Percentiles rank a stretch among this genome's conserved stretches.
Evolutionary conservation across 1,140 invertebrate species (phyloP).

Genomic region (Neodiprion virginianus): DNA sequence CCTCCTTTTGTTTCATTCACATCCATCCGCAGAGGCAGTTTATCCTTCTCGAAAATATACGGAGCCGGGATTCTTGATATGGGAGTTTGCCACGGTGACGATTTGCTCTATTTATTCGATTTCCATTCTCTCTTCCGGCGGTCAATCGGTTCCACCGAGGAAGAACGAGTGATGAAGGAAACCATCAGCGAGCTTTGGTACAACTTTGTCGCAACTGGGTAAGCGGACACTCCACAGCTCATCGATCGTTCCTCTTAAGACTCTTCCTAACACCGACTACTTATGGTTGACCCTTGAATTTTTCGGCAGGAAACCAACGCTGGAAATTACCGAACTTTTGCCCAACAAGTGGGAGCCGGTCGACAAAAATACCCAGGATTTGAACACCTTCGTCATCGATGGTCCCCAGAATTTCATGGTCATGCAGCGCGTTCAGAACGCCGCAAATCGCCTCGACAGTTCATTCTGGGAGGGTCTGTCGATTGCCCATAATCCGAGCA

Average conservation of each 20-base stretch:
- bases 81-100: conserved; percentile 9
- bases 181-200: conserved; percentile 7
- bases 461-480: conserved; percentile 5
- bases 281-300: neutral
- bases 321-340: conserved; percentile 1
- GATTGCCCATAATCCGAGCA: neutral
- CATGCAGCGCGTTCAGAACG: neutral
- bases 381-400: neutral
- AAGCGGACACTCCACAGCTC: neutral
- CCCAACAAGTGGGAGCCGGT: neutral
- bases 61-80: neutral
- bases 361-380: neutral
- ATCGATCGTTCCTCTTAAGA: neutral
- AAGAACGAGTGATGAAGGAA: conserved; percentile 8
- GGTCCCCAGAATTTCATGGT: conserved; percentile 9
- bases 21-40: neutral
- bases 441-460: neutral
- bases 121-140: neutral
- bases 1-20: neutral
- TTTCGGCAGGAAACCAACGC: conserved; percentile 1
- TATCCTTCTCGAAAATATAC: neutral
- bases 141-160: neutral
- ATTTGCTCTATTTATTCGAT: conserved; percentile 12
- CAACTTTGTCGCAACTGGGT: conserved; percentile 10
- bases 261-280: neutral